A percentile compares a stretch with the other conserved stretches of the same genome.
Evolutionary conservation across 2,888 invertebrate genomes (phyloP).

Genomic region (Elaeidobius kamerunicus): DNA sequence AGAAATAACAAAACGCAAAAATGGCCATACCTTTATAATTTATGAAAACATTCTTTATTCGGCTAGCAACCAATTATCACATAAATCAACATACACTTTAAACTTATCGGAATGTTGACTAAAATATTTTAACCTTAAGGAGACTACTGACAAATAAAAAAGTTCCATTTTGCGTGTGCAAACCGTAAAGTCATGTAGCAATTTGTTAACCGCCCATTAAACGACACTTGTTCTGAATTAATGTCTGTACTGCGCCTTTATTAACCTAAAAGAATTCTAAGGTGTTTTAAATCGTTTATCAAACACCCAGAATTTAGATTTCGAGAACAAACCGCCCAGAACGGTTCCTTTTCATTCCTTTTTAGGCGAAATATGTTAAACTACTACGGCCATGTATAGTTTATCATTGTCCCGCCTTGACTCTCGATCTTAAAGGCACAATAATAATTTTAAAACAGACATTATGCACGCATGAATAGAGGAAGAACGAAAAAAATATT

Average conservation of each 20-base stretch:
- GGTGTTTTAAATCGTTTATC: neutral
- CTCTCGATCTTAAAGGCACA: slow-evolving; percentile 11
- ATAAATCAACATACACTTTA: too few relatives aligned
- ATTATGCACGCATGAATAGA: neutral
- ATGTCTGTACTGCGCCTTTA: neutral
- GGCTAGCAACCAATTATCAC: too few relatives aligned
- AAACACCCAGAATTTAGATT: slow-evolving; percentile 1
- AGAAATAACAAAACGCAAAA: too few relatives aligned
- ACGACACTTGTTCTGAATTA: neutral
- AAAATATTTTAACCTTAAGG: too few relatives aligned
- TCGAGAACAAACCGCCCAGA: slow-evolving; percentile 4
- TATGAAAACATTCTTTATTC: too few relatives aligned
- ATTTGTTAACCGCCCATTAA: neutral
- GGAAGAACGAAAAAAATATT: slow-evolving; percentile 6
- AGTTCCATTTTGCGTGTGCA: too few relatives aligned
- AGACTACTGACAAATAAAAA: too few relatives aligned
- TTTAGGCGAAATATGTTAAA: slow-evolving; percentile 7
- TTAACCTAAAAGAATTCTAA: neutral
- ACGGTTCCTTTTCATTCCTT: slow-evolving; percentile 9
- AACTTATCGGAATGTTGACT: too few relatives aligned
- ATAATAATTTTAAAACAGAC: slow-evolving; percentile 8
- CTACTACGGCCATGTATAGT: neutral
- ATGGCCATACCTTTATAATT: too few relatives aligned
- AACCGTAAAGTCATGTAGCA: neutral
- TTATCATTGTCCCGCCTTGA: slow-evolving; percentile 6